These are phyloP conservation scores for Periophthalmus modestus DNA, from an alignment of 2,113 vertebrate species.

Conservation along the genomic window DNA sequence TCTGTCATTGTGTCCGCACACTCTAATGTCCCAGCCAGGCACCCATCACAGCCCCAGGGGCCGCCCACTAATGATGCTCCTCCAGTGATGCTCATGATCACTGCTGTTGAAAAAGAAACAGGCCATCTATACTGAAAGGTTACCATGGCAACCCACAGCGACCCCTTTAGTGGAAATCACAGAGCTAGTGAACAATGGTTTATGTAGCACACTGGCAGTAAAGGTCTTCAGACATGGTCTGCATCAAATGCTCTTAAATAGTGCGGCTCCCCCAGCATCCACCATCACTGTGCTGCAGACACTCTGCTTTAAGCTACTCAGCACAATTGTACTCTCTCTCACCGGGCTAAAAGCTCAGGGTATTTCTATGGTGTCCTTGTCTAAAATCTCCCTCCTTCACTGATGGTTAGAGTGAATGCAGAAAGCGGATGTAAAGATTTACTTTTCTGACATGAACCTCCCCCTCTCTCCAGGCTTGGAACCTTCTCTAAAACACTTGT, in stretches of 20 bases:
- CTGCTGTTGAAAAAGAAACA: constrained; percentile 48
- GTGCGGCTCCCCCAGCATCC: neutral
- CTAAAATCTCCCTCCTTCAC: constrained; percentile 10
- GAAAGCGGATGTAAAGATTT: neutral
- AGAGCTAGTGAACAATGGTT: constrained; percentile 54
- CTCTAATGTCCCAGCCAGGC: constrained; percentile 41
- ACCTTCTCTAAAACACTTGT: too few relatives aligned
- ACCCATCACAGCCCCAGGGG: constrained; percentile 49
- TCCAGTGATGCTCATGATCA: constrained; percentile 59
- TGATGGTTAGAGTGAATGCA: constrained; percentile 37
- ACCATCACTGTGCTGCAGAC: neutral
- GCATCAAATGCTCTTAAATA: neutral
- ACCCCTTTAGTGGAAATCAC: constrained; percentile 54
- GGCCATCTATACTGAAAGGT: constrained; percentile 58
- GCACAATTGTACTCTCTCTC: neutral
- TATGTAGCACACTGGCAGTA: constrained; percentile 24
- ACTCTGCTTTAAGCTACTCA: neutral
- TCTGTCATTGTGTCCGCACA: constrained; percentile 14
- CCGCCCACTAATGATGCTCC: constrained; percentile 54
- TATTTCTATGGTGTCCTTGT: constrained; percentile 9
- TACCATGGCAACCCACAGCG: constrained; percentile 59
- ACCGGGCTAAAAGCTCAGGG: constrained; percentile 4
- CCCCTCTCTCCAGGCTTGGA: neutral
- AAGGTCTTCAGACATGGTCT: constrained; percentile 14
- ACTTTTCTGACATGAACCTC: too few relatives aligned